Evolutionary conservation across 2,113 vertebrate species (phyloP).

Genomic region (Pteropus alecto): DNA sequence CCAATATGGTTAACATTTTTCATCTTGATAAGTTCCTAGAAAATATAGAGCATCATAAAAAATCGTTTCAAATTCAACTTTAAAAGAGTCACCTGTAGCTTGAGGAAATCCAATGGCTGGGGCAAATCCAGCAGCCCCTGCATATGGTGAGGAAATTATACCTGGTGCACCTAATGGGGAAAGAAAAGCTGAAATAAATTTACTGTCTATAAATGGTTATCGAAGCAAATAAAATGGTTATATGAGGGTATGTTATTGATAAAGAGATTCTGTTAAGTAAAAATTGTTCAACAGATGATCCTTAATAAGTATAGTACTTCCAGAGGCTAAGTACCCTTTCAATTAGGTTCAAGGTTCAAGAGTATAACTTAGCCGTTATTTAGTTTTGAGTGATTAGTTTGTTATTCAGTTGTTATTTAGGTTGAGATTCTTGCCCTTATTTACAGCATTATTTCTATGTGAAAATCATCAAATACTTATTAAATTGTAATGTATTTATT

Average conservation of each 20-base stretch:
- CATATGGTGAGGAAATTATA: constrained; percentile 81
- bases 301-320: background rate
- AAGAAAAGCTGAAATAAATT: constrained; percentile 55
- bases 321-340: background rate
- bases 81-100: constrained; percentile 78
- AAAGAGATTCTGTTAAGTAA: constrained; percentile 8
- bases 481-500: background rate
- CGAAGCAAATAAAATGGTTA: background rate
- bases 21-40: background rate
- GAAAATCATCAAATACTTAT: background rate
- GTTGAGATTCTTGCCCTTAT: background rate
- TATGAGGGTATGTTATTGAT: background rate
- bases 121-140: constrained; percentile 82
- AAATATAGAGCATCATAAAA: constrained; percentile 23
- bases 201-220: background rate
- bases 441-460: background rate
- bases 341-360: background rate
- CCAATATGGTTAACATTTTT: background rate
- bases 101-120: constrained; percentile 83
- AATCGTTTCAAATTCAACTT: constrained; percentile 44
- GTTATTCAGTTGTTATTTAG: background rate
- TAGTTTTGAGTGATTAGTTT: background rate
- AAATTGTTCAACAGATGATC: background rate
- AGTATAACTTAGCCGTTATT: background rate
- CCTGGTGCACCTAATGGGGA: constrained; percentile 80